Conservation (phyloP, 1,140 invertebrate species). For the Eulimnadia texana region DNA sequence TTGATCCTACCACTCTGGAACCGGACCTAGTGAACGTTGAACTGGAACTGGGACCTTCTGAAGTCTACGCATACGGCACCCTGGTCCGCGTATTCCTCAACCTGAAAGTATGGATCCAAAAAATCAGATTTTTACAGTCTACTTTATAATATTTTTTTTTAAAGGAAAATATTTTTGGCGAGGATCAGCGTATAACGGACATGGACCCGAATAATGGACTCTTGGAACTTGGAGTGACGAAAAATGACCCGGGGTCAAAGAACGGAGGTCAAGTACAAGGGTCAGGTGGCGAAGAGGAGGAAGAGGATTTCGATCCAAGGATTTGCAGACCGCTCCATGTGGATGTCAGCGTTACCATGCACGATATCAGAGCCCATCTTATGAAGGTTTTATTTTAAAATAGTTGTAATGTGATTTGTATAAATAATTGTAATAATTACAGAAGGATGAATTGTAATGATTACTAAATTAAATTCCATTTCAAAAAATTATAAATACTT, state of each 20-base stretch:
- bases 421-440: too few species aligned
- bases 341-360: slow-evolving; percentile 81
- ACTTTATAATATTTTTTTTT: slow-evolving; percentile 20
- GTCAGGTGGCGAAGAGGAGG: slow-evolving; percentile 4
- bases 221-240: slow-evolving; percentile 4
- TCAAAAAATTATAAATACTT: neutral
- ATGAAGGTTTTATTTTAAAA: slow-evolving; percentile 48
- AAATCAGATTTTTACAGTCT: neutral
- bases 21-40: slow-evolving; percentile 80
- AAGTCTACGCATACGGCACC: slow-evolving; percentile 75
- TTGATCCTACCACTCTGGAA: slow-evolving; percentile 67
- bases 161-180: slow-evolving; percentile 88
- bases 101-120: slow-evolving; percentile 48
- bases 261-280: neutral
- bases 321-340: slow-evolving; percentile 78
- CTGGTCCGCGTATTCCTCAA: slow-evolving; percentile 74
- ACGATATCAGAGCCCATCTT: slow-evolving; percentile 86
- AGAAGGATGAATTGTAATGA: too few species aligned
- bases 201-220: slow-evolving; percentile 42
- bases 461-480: slow-evolving; percentile 6
- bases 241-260: slow-evolving; percentile 3
- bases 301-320: slow-evolving; percentile 53
- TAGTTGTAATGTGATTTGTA: neutral
- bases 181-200: slow-evolving; percentile 83
- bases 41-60: slow-evolving; percentile 82